These are phyloP conservation scores for Labeo rohita DNA, from an alignment of 2,113 vertebrate genomes.

Conservation along the genomic window DNA sequence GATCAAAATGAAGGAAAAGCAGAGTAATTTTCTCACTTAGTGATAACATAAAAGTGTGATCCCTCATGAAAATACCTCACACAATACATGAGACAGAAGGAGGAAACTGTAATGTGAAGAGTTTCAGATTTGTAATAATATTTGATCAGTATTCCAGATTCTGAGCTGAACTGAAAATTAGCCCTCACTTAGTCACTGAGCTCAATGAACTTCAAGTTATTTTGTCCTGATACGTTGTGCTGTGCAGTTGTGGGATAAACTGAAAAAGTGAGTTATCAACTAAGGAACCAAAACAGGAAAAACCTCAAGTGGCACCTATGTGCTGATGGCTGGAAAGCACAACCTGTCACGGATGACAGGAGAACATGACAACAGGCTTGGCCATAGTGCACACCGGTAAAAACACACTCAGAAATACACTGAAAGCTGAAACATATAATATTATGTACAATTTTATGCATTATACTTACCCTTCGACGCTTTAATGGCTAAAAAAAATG, in stretches of 20 bases:
- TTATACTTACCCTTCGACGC: not conserved
- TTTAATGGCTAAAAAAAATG: not conserved
- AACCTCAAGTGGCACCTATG: slow-evolving; percentile 33
- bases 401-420: not conserved
- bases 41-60: not conserved
- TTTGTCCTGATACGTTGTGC: not conserved
- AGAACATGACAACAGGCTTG: slow-evolving; percentile 31
- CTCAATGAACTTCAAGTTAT: not conserved
- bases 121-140: not conserved
- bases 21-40: not conserved
- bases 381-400: not conserved
- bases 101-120: not conserved
- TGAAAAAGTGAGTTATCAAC: slow-evolving; percentile 31
- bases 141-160: not conserved
- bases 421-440: not conserved
- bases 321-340: slow-evolving; percentile 33
- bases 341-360: slow-evolving; percentile 44
- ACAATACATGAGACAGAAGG: not conserved
- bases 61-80: not conserved
- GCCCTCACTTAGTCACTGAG: not conserved
- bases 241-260: slow-evolving; percentile 6
- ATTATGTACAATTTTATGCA: not conserved
- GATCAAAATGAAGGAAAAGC: not conserved
- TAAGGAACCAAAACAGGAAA: slow-evolving; percentile 31
- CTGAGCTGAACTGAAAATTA: slow-evolving; percentile 4